Base-by-base conservation (phyloP, 2,113 vertebrate species). In the Hirundichthys speculiger region DNA sequence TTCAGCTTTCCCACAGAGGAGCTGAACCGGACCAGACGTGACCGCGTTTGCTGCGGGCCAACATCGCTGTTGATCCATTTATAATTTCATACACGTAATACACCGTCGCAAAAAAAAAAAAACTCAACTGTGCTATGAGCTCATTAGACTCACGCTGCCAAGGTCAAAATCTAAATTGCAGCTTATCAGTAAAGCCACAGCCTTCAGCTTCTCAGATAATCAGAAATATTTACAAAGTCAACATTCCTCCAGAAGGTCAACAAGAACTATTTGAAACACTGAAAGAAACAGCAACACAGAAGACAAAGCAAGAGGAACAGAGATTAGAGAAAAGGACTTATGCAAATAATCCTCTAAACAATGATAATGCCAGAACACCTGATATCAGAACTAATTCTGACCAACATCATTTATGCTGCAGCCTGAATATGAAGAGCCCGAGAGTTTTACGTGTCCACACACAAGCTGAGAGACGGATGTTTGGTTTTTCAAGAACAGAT, bases 151-250 rank as follows among this genome's bases (percentile, higher is more conserved):
- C 20, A 40, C 40, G 62, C 69, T 49, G 20, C 47, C 49, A 71
- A 69, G 76, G 52, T 78, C 58, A 69, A 43, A 38, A 40, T 51
- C 11, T 1, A 20, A 49, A 54, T 62, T 62, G 63, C 43, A 62
- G 64, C 62, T 75, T 82, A 80, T 86, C 73, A 71, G 74, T 27
- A 51, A 41, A 57, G 51, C 41, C 43, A 34, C 0, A 19, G 60
- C 56, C 64, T 39, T 13, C 21, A 70, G n/a, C 69, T 73, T 71
- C 54, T 40, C 65, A 58, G 30, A 75, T 64, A 70, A 78, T 84
- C 53, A 45, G 56, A 63, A 15, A 45, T 60, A 53, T 79, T 78
- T 69, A 64, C 53, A 61, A 55, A 68, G 70, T 75, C 69, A 65
- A 68, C 45, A 61, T 63, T 73, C 47, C 65, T 65, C 34, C 11